Evolutionary conservation across 2,888 invertebrate genomes (phyloP).

Genomic region (Coleophora deauratella): DNA sequence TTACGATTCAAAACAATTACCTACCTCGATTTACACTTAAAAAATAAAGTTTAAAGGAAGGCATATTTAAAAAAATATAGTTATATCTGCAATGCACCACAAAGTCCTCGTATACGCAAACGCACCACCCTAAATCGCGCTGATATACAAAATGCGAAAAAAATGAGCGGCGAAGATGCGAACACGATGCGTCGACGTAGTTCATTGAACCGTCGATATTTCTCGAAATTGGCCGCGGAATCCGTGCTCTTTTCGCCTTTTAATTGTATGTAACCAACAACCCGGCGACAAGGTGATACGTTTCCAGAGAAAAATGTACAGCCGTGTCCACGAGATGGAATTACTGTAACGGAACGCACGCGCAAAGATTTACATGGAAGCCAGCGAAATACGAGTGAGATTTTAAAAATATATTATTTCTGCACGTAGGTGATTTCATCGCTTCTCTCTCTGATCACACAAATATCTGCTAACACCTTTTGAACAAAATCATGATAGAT

Average conservation of each 20-base stretch:
- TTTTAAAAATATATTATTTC: too few relatives aligned
- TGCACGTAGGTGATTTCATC: too few relatives aligned
- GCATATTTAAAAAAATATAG: too few relatives aligned
- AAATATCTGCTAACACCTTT: too few relatives aligned
- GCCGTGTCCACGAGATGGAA: constrained; percentile 46
- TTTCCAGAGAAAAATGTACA: constrained; percentile 58
- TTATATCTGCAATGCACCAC: too few relatives aligned
- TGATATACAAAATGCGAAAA: constrained; percentile 51
- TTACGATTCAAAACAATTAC: too few relatives aligned
- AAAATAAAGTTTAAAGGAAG: too few relatives aligned
- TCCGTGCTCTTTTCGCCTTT: constrained; percentile 70
- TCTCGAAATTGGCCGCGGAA: constrained; percentile 69
- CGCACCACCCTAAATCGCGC: constrained; percentile 41
- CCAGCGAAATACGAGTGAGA: constrained; percentile 12
- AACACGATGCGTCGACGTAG: constrained; percentile 64
- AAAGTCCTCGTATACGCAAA: constrained; percentile 21
- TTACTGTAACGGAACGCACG: constrained; percentile 61
- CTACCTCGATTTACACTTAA: too few relatives aligned
- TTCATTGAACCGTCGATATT: constrained; percentile 69
- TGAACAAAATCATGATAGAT: too few relatives aligned
- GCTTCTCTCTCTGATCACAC: too few relatives aligned
- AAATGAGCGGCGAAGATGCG: constrained; percentile 51
- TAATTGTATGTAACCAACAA: constrained; percentile 68
- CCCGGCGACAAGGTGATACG: constrained; percentile 64
- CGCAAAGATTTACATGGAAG: constrained; percentile 57